Conservation (phyloP, 2,888 invertebrate genomes). For the Campoletis raptor region DNA sequence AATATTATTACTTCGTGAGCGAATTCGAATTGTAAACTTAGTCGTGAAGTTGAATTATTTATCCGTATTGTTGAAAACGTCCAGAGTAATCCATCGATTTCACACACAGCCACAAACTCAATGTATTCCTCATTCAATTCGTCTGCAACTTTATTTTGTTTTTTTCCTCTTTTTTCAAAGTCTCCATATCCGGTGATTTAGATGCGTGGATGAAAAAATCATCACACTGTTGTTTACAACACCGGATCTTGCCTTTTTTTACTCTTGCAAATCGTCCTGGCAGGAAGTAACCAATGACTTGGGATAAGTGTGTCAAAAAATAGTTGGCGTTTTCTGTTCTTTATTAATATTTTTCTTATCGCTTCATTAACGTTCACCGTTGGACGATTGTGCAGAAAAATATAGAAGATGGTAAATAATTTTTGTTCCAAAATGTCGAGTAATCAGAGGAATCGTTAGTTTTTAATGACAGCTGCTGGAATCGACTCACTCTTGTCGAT, state of each 20-base stretch:
- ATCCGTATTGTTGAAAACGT: constrained; percentile 23
- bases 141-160: not conserved
- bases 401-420: not conserved
- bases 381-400: not conserved
- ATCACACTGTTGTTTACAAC: constrained; percentile 71
- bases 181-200: constrained; percentile 4
- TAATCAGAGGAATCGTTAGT: not conserved
- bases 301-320: not conserved
- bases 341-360: not conserved
- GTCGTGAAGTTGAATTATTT: not conserved
- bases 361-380: not conserved
- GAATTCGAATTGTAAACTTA: not conserved
- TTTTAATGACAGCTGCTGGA: not conserved
- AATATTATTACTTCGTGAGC: not conserved
- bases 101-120: constrained; percentile 13
- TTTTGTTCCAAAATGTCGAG: not conserved
- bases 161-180: constrained; percentile 12
- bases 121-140: not conserved
- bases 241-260: constrained; percentile 44
- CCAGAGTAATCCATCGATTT: constrained; percentile 32
- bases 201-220: constrained; percentile 72
- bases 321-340: not conserved
- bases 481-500: not conserved
- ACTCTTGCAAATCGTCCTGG: constrained; percentile 22
- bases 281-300: constrained; percentile 36